A percentile compares a stretch with the other conserved stretches of the same genome.
These are phyloP conservation scores for Hylyphantes graminicola DNA, from an alignment of 1,140 invertebrate genomes.

Conservation along the genomic window DNA sequence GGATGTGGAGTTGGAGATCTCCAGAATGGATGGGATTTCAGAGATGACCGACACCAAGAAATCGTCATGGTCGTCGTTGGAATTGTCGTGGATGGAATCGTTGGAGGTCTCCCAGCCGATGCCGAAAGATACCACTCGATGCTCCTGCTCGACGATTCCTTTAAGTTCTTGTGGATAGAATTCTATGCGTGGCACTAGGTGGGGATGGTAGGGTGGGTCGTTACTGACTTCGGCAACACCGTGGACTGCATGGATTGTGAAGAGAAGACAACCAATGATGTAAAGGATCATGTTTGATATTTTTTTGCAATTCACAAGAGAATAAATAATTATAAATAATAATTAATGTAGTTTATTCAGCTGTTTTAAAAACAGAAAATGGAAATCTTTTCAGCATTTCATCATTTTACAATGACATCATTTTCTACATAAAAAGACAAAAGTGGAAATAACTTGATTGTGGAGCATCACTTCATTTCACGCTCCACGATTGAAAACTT, in stretches of 20 bases:
- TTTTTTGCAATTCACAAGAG: too few relatives aligned
- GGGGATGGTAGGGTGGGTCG: neutral
- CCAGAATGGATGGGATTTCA: conserved; percentile 10
- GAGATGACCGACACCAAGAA: conserved; percentile 12
- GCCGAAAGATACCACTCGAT: conserved; percentile 33
- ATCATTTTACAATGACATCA: too few relatives aligned
- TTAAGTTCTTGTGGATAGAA: conserved; percentile 45
- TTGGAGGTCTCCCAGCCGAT: conserved; percentile 33
- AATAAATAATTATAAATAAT: too few relatives aligned
- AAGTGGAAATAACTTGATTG: too few relatives aligned
- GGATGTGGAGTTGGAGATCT: conserved; percentile 21
- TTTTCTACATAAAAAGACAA: too few relatives aligned
- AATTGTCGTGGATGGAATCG: neutral
- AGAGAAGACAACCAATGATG: neutral
- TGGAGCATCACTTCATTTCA: too few relatives aligned
- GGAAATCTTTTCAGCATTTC: too few relatives aligned
- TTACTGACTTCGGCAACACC: conserved; percentile 1
- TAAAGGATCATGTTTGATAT: neutral
- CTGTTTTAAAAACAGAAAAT: too few relatives aligned
- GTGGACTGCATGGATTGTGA: neutral
- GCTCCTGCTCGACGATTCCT: neutral
- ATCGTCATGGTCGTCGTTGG: neutral
- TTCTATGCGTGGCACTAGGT: conserved; percentile 11
- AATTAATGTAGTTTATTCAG: too few relatives aligned
- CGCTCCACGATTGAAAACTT: too few relatives aligned